Percentiles rank a stretch among this genome's conserved stretches.
Evolutionary conservation across 1,140 invertebrate genomes (phyloP).

Genomic region (Drosophila novamexicana): DNA sequence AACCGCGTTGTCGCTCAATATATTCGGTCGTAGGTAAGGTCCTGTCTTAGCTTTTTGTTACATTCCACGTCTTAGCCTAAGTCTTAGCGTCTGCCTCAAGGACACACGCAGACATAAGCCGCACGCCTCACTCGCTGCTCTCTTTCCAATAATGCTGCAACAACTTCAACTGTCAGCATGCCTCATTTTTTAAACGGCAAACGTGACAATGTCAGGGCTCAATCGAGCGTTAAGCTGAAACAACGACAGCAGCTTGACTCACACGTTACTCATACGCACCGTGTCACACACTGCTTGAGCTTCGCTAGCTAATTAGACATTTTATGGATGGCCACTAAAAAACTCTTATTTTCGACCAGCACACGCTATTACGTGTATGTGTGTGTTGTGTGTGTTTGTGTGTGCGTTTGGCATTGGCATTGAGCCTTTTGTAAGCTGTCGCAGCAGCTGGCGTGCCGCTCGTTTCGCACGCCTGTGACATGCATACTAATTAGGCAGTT

Average conservation of each 20-base stretch:
- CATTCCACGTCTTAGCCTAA: conserved; percentile 10
- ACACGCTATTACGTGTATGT: background rate
- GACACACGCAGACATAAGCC: conserved; percentile 23
- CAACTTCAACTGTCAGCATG: conserved; percentile 50
- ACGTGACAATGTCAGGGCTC: conserved; percentile 62
- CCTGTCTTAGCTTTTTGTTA: conserved; percentile 29
- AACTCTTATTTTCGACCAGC: background rate
- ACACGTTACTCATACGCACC: conserved; percentile 33
- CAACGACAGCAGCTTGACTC: background rate
- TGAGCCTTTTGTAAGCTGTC: conserved; percentile 42
- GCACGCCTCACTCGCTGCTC: conserved; percentile 17
- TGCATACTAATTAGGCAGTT: conserved; percentile 72
- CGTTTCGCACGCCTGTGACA: conserved; percentile 50
- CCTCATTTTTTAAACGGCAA: conserved; percentile 64
- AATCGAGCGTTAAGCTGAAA: conserved; percentile 22
- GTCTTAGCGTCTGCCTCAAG: conserved; percentile 26
- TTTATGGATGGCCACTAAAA: conserved; percentile 5
- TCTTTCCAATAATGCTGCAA: conserved; percentile 60
- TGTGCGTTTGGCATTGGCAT: conserved; percentile 37
- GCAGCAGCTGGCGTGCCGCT: conserved; percentile 18
- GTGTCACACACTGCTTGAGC: background rate
- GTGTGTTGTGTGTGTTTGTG: background rate
- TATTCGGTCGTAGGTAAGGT: conserved; percentile 62
- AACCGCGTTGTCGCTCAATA: conserved; percentile 33
- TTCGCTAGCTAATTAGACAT: conserved; percentile 22